Base-by-base conservation (phyloP, 2,797 vertebrate genomes). In the Gymnoscopelus braueri region DNA sequence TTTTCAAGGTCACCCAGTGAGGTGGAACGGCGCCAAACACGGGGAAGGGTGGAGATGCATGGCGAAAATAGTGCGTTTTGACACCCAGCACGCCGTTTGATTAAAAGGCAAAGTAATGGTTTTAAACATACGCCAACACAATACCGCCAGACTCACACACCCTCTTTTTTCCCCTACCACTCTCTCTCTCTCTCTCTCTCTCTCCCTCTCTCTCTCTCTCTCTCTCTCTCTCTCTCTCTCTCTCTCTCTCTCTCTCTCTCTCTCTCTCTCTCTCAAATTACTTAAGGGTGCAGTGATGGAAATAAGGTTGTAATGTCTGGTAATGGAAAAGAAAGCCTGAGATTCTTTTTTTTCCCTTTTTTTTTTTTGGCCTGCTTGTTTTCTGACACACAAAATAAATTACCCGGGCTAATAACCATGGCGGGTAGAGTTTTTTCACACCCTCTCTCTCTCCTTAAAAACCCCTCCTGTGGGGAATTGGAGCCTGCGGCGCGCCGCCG, bases 41-140 rank as follows among this genome's bases (percentile, higher is more conserved):
- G 35, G 93, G 87, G 55, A 88, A 19, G 19, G 19, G 79, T 89
- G 86, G 95, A 97, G 96, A 96, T 96, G 94, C 95, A 97, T 96
- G 95, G 93, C 87, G 52, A 95, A 94, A 96, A 96, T 94, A 92
- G 95, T 94, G 91, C 94, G 94, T 96, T 97, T 96, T 98, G 97
- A 98, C 96, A 97, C 93, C 35, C 92, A 93, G 93, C 87, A 89
- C 90, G 92, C 89, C 91, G 94, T 96, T 97, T 98, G 96, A 98
- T 98, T 98, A 98, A 98, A 97, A 97, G 95, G 94, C 93, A 97
- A 97, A 96, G 95, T 97, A 98, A 97, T 98, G 95, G 94, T 88
- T 98, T 97, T 96, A 97, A 98, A 96, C 97, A 97, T 95, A 95
- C 91, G 81, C 95, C 95, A 92, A 94, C 89, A 95, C 94, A 95